Evolutionary conservation across 1,140 invertebrate genomes (phyloP).

Genomic region (Aphelenchoides fujianensis): DNA sequence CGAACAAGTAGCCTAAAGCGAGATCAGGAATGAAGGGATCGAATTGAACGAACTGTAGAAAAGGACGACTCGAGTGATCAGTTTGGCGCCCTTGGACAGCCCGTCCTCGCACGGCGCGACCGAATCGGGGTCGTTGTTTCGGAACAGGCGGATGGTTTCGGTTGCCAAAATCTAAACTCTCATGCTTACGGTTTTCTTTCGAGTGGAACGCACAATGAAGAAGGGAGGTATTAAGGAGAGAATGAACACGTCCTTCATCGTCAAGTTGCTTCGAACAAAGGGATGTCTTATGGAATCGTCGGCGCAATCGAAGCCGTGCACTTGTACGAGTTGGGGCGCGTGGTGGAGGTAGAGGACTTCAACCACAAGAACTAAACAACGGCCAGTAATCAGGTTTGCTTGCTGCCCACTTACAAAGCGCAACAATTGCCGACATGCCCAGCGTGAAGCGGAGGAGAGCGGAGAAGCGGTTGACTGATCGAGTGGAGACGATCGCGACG

Average conservation of each 20-base stretch:
- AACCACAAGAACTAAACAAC: neutral
- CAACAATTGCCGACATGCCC: neutral
- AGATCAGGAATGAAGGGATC: neutral
- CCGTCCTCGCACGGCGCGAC: neutral
- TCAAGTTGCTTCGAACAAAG: neutral
- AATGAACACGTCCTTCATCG: neutral
- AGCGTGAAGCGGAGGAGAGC: neutral
- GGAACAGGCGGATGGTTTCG: neutral
- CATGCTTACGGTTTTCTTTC: neutral
- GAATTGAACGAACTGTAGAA: slow-evolving; percentile 1
- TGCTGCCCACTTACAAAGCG: neutral
- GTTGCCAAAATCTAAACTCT: neutral
- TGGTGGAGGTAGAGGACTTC: neutral
- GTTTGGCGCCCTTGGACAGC: neutral
- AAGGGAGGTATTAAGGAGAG: neutral
- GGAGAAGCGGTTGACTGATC: neutral
- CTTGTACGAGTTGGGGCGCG: neutral
- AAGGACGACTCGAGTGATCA: neutral
- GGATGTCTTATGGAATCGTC: neutral
- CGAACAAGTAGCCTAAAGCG: slow-evolving; percentile 4
- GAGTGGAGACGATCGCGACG: neutral
- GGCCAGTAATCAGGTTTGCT: neutral
- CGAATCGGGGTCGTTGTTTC: neutral
- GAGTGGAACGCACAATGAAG: neutral
- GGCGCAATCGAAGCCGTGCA: neutral